A percentile compares a stretch with the other conserved stretches of the same genome.
Evolutionary conservation across 2,113 vertebrate genomes (phyloP).

Genomic region (Triplophysa siluroides): DNA sequence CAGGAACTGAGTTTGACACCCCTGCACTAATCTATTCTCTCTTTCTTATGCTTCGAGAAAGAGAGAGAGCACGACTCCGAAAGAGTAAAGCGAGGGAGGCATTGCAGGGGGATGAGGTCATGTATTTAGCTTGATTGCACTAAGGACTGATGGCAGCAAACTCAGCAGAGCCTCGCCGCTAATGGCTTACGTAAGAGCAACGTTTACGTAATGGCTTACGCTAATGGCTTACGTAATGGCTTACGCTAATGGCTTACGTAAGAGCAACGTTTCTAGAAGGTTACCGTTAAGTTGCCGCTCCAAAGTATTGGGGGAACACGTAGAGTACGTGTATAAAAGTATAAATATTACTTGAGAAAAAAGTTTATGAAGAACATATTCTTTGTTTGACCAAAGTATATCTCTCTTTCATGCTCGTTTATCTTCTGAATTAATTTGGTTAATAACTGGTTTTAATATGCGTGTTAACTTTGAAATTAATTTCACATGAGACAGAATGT

Average conservation of each 20-base stretch:
- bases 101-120: conserved; percentile 63
- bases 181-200: conserved; percentile 54
- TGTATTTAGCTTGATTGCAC: conserved; percentile 63
- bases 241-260: no score
- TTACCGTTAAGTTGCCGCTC: conserved; percentile 36
- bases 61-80: conserved; percentile 23
- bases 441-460: no score
- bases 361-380: neutral
- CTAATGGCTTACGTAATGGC: no score
- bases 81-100: neutral
- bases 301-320: conserved; percentile 21
- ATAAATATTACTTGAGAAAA: neutral
- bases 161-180: conserved; percentile 46
- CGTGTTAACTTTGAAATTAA: no score
- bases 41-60: neutral
- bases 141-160: conserved; percentile 52
- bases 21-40: conserved; percentile 6
- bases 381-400: no score
- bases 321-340: neutral
- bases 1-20: no score
- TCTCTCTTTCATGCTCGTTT: no score
- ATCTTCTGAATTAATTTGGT: no score
- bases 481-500: no score
- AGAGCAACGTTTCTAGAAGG: conserved; percentile 47
- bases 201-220: no score